Evolutionary conservation across 1,140 invertebrate genomes (phyloP), one percentile per base, ranked within the genome.

Genomic region (Macrotrachela quadricornifera): DNA sequence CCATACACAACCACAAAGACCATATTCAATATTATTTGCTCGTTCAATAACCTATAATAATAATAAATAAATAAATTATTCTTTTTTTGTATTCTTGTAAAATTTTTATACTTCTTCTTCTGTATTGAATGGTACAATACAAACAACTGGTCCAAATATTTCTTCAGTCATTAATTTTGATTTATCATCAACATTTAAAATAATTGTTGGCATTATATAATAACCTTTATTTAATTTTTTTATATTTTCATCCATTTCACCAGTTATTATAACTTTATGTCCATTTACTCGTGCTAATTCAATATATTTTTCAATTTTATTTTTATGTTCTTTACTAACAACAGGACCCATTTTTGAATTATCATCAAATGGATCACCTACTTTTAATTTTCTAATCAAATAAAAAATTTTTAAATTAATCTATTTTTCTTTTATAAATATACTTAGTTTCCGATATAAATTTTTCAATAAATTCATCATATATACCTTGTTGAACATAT

Each of bases 131-230:
- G 71, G 67, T 0, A 67, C 60, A 44, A 78, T 57, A 59, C 72
- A 76, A 14, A 72, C 73, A 6, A 78, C 73, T 0, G 76, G 76
- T 0, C 76, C 76, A 62, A 78, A 78, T 30, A 78, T 77, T 61
- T 78, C 76, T 56, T 78, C 76, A 44, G 67, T 66, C 69, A 77
- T 74, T 41, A 70, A 64, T n/a, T 64, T 59, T 10, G 67, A 67
- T 8, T 63, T 55, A 55, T 75, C 71, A 13, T 59, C 45, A 1
- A 76, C 57, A 47, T 68, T 68, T 13, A 70, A 67, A 9, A 77
- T 69, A 0, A 77, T 63, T 0, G 72, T 73, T n/a, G 76, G 75
- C 10, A 61, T 56, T 56, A 76, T 63, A 56, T 71, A 78, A 58
- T 75, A 76, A 9, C 76, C 76, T 69, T 75, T 55, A 36, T 46